These are phyloP conservation scores for Tadarida brasiliensis DNA, from an alignment of 2,797 vertebrate genomes.

Conservation along the genomic window DNA sequence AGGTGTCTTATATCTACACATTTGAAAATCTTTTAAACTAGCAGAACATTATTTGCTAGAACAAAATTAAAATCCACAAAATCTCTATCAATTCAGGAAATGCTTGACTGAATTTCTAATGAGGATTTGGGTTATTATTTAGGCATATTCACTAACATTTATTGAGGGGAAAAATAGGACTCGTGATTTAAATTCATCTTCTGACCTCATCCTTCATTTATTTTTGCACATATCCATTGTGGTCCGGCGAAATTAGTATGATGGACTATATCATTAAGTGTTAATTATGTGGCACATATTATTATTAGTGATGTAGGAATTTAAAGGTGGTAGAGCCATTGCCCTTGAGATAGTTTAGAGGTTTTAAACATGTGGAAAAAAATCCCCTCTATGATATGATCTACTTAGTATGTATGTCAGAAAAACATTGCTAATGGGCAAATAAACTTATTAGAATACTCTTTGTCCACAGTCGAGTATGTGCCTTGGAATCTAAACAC, in stretches of 20 bases:
- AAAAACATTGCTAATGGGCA: not conserved
- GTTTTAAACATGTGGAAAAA: not conserved
- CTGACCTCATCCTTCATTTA: conserved; percentile 67
- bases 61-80: conserved; percentile 44
- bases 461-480: not conserved
- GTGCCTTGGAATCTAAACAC: not conserved
- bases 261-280: conserved; percentile 57
- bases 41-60: not conserved
- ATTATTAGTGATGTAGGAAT: conserved; percentile 38
- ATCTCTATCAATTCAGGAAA: conserved; percentile 9
- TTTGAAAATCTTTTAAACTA: conserved; percentile 29
- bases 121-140: conserved; percentile 61
- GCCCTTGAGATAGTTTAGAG: conserved; percentile 55
- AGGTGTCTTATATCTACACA: not conserved
- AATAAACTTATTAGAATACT: not conserved
- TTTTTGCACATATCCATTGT: not conserved
- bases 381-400: not conserved
- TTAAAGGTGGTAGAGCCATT: conserved; percentile 19
- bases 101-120: conserved; percentile 58
- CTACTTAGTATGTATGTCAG: not conserved
- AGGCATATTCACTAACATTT: conserved; percentile 56
- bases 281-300: conserved; percentile 54
- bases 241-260: conserved; percentile 58
- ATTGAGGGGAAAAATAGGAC: conserved; percentile 26
- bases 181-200: conserved; percentile 61